A percentile compares a stretch with the other conserved stretches of the same genome.
Evolutionary conservation across 2,797 vertebrate genomes (phyloP).

Genomic region (Fratercula arctica): DNA sequence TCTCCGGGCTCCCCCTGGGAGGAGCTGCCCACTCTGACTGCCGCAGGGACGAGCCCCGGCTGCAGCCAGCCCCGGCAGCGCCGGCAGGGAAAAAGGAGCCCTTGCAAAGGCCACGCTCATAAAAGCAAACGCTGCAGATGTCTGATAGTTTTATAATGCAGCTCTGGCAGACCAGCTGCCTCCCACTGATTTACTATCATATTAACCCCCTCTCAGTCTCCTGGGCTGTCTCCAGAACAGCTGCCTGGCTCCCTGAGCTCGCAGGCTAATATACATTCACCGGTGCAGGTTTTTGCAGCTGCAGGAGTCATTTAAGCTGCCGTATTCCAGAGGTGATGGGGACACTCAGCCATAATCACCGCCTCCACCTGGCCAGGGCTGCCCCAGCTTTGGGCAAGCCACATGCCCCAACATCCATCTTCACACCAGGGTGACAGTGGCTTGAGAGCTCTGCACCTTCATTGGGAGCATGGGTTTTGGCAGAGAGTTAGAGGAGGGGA

Average conservation of each 20-base stretch:
- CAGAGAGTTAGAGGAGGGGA: not conserved
- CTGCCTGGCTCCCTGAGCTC: not conserved
- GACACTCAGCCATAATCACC: not conserved
- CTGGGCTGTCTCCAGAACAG: not conserved
- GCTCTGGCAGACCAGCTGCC: not conserved
- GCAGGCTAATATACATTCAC: not conserved
- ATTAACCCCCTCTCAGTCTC: not conserved
- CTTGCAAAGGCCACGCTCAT: not conserved
- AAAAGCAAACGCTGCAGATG: not conserved
- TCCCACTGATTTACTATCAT: not conserved
- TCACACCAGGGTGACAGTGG: not conserved
- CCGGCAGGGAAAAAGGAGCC: not conserved
- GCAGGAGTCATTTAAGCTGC: not conserved
- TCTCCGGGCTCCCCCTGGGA: not conserved
- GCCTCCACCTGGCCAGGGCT: not conserved
- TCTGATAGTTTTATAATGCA: slow-evolving; percentile 1
- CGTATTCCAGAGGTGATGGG: not conserved
- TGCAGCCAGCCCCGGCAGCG: not conserved
- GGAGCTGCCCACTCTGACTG: not conserved
- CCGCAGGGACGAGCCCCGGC: not conserved
- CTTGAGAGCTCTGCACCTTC: not conserved
- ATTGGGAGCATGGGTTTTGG: not conserved
- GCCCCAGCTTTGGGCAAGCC: not conserved
- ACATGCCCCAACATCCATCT: not conserved
- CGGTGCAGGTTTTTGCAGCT: not conserved